A percentile compares a stretch with the other conserved stretches of the same genome.
These are phyloP conservation scores for Struthidea cinerea DNA, from an alignment of 2,113 vertebrate species.

Conservation along the genomic window DNA sequence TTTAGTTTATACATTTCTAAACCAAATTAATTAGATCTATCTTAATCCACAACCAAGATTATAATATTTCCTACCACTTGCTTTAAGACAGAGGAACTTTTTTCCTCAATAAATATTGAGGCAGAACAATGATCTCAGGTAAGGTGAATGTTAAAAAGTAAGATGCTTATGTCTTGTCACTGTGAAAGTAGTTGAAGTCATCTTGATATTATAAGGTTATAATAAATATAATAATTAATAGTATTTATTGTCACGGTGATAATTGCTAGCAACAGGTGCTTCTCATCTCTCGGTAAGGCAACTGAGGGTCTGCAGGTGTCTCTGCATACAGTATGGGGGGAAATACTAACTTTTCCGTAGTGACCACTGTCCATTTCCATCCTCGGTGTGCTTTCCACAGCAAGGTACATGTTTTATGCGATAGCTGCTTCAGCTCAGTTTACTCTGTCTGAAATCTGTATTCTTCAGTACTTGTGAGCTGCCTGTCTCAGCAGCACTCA, in stretches of 20 bases:
- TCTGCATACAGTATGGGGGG: background rate
- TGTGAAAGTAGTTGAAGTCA: background rate
- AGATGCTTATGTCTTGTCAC: background rate
- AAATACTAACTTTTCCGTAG: background rate
- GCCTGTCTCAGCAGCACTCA: background rate
- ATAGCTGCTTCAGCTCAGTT: background rate
- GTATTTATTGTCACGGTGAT: background rate
- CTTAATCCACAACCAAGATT: background rate
- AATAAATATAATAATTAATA: background rate
- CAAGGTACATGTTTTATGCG: rapidly evolving
- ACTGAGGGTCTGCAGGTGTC: background rate
- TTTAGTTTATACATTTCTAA: background rate
- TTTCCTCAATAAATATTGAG: background rate
- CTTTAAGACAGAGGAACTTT: background rate
- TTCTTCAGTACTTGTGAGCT: background rate
- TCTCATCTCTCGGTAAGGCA: background rate
- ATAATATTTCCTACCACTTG: background rate
- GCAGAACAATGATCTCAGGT: background rate
- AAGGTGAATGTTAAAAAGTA: background rate
- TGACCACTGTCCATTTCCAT: background rate
- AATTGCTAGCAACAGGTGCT: background rate
- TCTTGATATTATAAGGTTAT: background rate
- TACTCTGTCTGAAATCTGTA: background rate
- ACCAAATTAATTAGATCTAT: background rate
- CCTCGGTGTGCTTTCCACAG: background rate